phyloP scores from a whole-genome alignment of 2,797 vertebrate genomes.

The Sarcophilus harrisii region DNA sequence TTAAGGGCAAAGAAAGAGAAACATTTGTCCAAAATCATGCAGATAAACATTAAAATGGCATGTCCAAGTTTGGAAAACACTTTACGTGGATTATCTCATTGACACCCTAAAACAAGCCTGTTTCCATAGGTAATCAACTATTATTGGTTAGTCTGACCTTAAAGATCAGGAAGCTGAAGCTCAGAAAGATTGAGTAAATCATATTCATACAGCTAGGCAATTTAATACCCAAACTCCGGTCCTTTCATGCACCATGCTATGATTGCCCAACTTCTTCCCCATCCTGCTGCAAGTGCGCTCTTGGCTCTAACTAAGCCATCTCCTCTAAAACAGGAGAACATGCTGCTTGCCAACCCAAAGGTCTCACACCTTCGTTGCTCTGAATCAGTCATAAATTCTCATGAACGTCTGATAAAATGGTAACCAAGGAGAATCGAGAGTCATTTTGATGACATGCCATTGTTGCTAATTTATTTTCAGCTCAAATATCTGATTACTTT shows the following conservation, averaged over 20 bases:
- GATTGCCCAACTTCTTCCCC: neutral
- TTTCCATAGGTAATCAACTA: neutral
- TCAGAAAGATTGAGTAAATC: neutral
- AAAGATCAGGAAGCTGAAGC: neutral
- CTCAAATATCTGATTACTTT: slow-evolving; percentile 13
- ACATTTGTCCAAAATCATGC: neutral
- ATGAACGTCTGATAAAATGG: neutral
- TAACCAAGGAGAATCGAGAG: neutral
- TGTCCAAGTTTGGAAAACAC: neutral
- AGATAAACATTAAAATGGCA: neutral
- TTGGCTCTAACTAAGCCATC: neutral
- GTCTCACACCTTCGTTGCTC: neutral
- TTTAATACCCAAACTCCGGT: neutral
- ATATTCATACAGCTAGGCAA: neutral
- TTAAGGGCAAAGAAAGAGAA: neutral
- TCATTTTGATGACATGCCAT: neutral
- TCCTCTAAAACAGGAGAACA: neutral
- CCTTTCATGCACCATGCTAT: neutral
- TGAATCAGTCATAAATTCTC: neutral
- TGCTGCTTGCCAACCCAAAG: neutral
- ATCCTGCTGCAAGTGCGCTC: neutral
- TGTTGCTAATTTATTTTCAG: slow-evolving; percentile 40
- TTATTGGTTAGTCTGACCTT: neutral
- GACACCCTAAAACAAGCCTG: neutral
- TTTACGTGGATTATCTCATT: neutral